Evolutionary conservation across 2,888 invertebrate species (phyloP), one percentile per base, ranked within the genome.

Genomic region (Suillia variegata): DNA sequence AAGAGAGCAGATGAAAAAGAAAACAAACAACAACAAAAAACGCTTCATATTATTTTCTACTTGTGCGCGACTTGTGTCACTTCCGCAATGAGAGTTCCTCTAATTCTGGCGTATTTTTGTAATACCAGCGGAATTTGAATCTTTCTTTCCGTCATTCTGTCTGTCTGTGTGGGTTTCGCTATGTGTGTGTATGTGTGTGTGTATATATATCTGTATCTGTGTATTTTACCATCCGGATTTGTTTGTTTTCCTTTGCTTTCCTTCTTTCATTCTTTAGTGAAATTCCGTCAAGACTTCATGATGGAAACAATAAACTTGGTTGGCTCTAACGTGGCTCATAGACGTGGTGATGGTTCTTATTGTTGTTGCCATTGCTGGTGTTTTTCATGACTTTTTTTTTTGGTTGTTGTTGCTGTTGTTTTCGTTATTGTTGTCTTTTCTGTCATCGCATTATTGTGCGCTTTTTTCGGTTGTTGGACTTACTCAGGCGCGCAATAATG

Each of bases 21-120:
- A n/a, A n/a, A n/a, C n/a, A n/a, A n/a, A n/a, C n/a, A n/a, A n/a
- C n/a, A n/a, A n/a, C n/a, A n/a, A n/a, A 61, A 62, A 63, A 61
- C 63, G 61, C 59, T n/a, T n/a, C 53, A 61, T 61, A 62, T 65
- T 63, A 62, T 65, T 61, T 63, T 62, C 61, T 59, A 61, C 62
- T 63, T 61, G 65, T 59, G 62, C 57, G 61, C 57, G 57, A 61
- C 61, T 61, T 63, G 54, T 56, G 62, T 58, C 51, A 62, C 56
- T 63, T 61, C 63, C 62, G 62, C 21, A 42, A n/a, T n/a, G n/a
- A n/a, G 20, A 6, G 18, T 47, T 21, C 18, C 21, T 47, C 20
- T 8, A 5, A 38, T 56, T 42, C 51, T 45, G 55, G 45, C 61
- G 52, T 34, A 13, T 55, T 33, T 52, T 55, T 52, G 51, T 62